Base-by-base conservation (phyloP, 1,140 invertebrate genomes). In the Chrysomallon squamiferum region DNA sequence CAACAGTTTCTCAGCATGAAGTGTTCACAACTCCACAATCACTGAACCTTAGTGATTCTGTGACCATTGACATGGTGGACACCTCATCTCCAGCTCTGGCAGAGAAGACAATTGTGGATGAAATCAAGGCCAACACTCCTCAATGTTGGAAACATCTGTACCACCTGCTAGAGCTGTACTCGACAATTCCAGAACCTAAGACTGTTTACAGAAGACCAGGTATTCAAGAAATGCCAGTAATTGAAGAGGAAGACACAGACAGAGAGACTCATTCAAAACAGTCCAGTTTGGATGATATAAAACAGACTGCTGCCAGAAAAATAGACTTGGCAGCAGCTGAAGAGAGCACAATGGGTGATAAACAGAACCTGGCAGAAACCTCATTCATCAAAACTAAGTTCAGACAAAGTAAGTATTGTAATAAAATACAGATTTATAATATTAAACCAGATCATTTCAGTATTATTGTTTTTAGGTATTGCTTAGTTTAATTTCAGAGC, bases 61-160 rank as follows among this genome's bases (percentile, higher is more conserved):
- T 85, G 5, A 79, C 79, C 15, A 80, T 85, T 30, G 85, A 86
- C 27, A 77, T 83, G 47, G 82, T 75, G 0, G 86, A 87, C 65
- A 80, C 76, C 1, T 80, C 79, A 0, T 86, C 83, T 2, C 82
- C 84, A 29, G 73, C 81, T 11, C 59, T 84, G 6, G 79, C 79
- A 25, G 83, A 86, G 66, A 85, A 84, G 62, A 86, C 83, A 20
- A 79, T 87, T 45, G 75, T 86, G 5, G 84, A 83, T 61, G 84
- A 85, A 59, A 84, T 86, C 43, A 85, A 84, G 58, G 85, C 82
- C 27, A 75, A 74, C 64, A 92, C 91, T 1, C 93, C 93, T 15
- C 90, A 92, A 71, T 98, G 95, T 79, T 98, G 95, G 95, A 92
- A 93, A 80, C 97, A 94, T 6, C 92, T 98, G 69, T 97, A 95